Evolutionary conservation across 2,888 invertebrate genomes (phyloP), one percentile per base, ranked within the genome.

Genomic region (Nysson spinosus): DNA sequence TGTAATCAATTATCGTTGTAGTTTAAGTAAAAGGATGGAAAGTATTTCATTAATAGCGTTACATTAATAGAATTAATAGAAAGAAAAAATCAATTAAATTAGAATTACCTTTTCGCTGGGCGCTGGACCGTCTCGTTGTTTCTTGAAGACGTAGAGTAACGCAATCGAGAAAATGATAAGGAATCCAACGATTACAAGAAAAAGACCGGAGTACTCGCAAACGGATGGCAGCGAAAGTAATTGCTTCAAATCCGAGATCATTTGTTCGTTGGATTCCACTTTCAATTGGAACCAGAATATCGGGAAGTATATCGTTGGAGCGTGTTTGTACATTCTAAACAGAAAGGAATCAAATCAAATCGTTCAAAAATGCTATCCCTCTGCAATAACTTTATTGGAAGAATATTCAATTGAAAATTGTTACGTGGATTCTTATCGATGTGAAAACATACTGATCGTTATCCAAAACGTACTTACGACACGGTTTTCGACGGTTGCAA

Each of bases 281-380:
- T 88, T 89, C 81, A 95, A 92, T 78, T 93, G 92, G 76, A 95
- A 93, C 95, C 95, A 95, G 60, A 95, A 89, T 52, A 94, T 89
- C 0, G 95, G 95, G 75, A 95, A 91, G 82, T 91, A 91, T 71
- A 93, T 89, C 49, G 87, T 89, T 0, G 94, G 94, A 0, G 93
- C 90, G 16, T 92, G 86, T 70, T 90, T 88, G 83, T 91, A 94
- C 35, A 94, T 81, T 0, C 93, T 94, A 88, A 12, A 89, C 60
- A 60, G 39, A 34, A 43, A 35, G 0, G 5, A 14, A 14, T 2
- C 3, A 14, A 4, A 7, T 34, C 14, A 14, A n/a, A n/a, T n/a
- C n/a, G n/a, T n/a, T n/a, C n/a, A n/a, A n/a, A n/a, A n/a, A n/a
- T n/a, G n/a, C n/a, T n/a, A n/a, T n/a, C n/a, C n/a, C n/a, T n/a